Base-by-base conservation (phyloP, 1,140 invertebrate genomes). In the Eupristina koningsbergeri region DNA sequence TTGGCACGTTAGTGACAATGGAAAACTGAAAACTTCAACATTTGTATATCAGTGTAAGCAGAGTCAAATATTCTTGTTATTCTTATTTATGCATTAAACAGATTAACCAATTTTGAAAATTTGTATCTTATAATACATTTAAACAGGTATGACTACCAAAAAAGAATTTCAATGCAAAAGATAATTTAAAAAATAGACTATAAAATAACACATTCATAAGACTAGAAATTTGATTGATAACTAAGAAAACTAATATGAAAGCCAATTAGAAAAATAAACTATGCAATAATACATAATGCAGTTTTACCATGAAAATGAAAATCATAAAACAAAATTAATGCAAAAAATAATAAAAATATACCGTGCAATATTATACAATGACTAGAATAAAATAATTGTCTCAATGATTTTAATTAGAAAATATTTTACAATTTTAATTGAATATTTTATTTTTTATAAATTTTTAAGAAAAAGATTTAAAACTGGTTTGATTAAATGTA, bases 51-150 rank as follows among this genome's bases (percentile, higher is more conserved):
- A 41, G 63, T 80, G 50, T 84, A 50, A 34, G 31, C 41, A 76
- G 41, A 36, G 19, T 34, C 67, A 71, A 84, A 22, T 50, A 79
- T 85, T 83, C 85, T 84, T 82, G 67, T 81, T 78, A 47, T 79
- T 84, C 79, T 75, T 34, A 77, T 87, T 58, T 84, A 83, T 87
- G 58, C 84, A 77, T 84, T 87, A 84, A 89, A 81, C 50, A 85
- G 85, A 88, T 88, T 87, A 85, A 81, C 86, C 86, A 87, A 81
- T 78, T 85, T 63, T 58, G 85, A 82, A 61, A 34, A 74, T 50
- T 50, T 81, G 61, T 73, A 85, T 86, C 77, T 89, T 88, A 58
- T 87, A 87, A 86, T 85, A 88, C 85, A 87, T 89, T 78, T 47
- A 77, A 26, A 75, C 84, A 83, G 89, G 13, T 81, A 88, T 87